Evolutionary conservation across 53 echinoderm and acorn worm genomes (phyloP).

Genomic region (Paracentrotus lividus): DNA sequence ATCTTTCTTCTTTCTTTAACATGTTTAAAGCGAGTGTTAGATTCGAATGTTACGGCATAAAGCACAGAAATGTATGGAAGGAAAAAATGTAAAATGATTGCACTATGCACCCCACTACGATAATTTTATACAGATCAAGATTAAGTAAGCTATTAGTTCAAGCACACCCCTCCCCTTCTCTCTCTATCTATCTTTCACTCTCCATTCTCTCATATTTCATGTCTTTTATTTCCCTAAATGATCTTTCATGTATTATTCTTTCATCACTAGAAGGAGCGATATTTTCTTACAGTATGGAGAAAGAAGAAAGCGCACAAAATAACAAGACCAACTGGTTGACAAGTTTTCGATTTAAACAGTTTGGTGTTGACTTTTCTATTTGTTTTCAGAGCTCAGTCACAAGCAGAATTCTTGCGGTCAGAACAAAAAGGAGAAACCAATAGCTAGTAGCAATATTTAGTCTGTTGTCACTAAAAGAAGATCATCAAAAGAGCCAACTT

Average conservation of each 20-base stretch:
- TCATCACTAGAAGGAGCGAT: too few species aligned
- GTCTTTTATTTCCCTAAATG: too few species aligned
- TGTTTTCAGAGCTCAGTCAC: conserved; percentile 27
- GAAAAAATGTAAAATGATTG: background rate
- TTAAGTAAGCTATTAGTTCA: too few species aligned
- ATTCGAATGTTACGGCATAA: background rate
- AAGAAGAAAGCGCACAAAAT: too few species aligned
- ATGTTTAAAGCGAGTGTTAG: background rate
- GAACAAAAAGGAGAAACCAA: conserved; percentile 20
- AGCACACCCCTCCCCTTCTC: too few species aligned
- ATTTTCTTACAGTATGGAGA: too few species aligned
- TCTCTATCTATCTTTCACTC: background rate
- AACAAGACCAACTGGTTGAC: conserved; percentile 32
- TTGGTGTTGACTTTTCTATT: conserved; percentile 5
- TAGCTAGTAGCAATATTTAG: conserved; percentile 33
- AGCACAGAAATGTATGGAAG: background rate
- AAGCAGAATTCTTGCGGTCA: background rate
- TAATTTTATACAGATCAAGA: too few species aligned
- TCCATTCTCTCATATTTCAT: background rate
- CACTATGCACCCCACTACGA: too few species aligned
- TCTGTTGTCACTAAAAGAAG: background rate
- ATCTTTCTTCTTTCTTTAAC: background rate
- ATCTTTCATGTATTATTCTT: too few species aligned
- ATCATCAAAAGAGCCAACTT: background rate
- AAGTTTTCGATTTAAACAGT: conserved; percentile 37